Evolutionary conservation across 2,797 vertebrate genomes (phyloP), one percentile per base, ranked within the genome.

Genomic region (Darevskia mixta): DNA sequence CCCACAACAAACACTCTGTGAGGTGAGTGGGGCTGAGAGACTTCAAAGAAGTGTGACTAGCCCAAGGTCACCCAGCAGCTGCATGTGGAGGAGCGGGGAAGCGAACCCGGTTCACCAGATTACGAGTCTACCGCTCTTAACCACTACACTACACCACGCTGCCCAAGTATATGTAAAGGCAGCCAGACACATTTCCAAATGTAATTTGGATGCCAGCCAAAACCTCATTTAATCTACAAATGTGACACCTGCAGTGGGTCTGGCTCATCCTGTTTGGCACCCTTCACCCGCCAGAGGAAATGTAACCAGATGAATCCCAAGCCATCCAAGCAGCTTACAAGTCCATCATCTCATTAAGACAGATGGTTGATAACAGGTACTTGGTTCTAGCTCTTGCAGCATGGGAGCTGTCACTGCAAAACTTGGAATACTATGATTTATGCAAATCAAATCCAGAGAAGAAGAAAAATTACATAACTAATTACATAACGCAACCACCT

Each of bases 371-470:
- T 13, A 15, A 71, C 25, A 55, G 23, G 38, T n/a, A n/a, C 25
- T 45, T 45, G 13, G 17, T 18, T 69, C 35, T 55, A 66, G 35
- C 38, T 61, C 58, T 55, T 78, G 41, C 27, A 61, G 27, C 23
- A n/a, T n/a, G 9, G 43, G 71, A 88, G 49, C 75, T 88, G 58
- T 58, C 45, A 35, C 17, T 84, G 64, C 45, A 88, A 71, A 58
- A 72, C 23, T 9, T 25, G 29, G 38, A 35, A 72, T 66, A 32
- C 91, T 73, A 58, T 5, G 83, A 23, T 29, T 77, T 35, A 80
- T 90, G 86, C 83, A 38, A 72, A 92, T 81, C 61, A 61, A 76
- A 32, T 78, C 55, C n/a, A 90, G 55, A 77, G 82, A 90, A 85
- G 49, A 84, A 86, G 66, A 83, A 38, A 6, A 9, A 61, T 0